phyloP scores from a whole-genome alignment of 2,113 vertebrate genomes.

The Stomatorhinus ivindoensis region DNA sequence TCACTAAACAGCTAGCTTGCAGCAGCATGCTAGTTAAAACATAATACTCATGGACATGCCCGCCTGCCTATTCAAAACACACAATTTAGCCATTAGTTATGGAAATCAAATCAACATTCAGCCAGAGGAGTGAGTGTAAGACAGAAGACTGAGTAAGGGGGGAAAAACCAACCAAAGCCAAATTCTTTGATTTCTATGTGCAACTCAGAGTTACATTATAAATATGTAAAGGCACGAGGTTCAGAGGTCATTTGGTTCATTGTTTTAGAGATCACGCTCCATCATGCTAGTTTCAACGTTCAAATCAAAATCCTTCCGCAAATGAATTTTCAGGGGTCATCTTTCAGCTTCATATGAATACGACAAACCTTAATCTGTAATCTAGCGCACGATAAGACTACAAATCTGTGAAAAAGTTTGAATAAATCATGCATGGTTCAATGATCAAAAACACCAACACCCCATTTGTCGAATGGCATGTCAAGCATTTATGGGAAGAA shows the following conservation, averaged over 20 bases:
- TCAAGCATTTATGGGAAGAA: neutral
- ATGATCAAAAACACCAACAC: neutral
- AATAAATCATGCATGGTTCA: neutral
- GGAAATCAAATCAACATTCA: neutral
- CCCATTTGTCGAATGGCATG: neutral
- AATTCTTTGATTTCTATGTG: neutral
- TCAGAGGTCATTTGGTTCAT: neutral
- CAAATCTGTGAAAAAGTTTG: neutral
- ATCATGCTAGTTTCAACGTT: neutral
- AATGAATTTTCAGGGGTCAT: neutral
- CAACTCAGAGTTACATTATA: neutral
- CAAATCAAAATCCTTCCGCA: neutral
- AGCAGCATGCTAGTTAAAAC: neutral
- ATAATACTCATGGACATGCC: neutral
- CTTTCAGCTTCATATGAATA: neutral
- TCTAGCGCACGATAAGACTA: neutral
- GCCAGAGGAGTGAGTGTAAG: neutral
- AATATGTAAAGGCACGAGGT: neutral
- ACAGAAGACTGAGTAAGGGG: neutral
- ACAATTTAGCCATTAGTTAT: neutral
- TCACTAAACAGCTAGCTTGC: neutral
- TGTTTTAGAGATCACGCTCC: slow-evolving; percentile 21
- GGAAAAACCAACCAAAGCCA: neutral
- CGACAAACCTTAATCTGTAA: neutral
- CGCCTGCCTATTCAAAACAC: neutral